Conservation (phyloP, 2,888 invertebrate genomes). For the Cantharis lateralis region DNA sequence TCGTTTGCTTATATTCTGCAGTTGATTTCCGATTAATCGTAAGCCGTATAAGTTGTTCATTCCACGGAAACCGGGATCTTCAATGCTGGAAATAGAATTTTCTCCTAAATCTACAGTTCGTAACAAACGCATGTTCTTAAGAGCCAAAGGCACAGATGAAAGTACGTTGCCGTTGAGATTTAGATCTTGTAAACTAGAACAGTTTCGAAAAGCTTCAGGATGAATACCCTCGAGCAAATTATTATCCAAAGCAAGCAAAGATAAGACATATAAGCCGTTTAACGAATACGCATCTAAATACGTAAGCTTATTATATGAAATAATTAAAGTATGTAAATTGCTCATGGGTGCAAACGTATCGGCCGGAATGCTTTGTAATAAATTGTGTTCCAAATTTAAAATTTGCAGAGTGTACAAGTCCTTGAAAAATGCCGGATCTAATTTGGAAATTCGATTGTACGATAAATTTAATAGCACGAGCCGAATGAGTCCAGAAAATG, state of each 20-base stretch:
- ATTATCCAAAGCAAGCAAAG: conserved; percentile 82
- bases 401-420: conserved; percentile 86
- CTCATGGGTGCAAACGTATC: conserved; percentile 91
- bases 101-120: conserved; percentile 90
- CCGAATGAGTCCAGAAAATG: conserved; percentile 86
- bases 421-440: conserved; percentile 83
- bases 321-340: conserved; percentile 85
- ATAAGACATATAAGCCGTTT: conserved; percentile 86
- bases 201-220: conserved; percentile 87
- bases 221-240: conserved; percentile 84
- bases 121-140: conserved; percentile 83
- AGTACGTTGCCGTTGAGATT: conserved; percentile 88
- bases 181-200: conserved; percentile 87
- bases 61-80: conserved; percentile 81
- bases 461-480: conserved; percentile 86
- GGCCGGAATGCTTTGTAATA: conserved; percentile 80
- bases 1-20: conserved; percentile 79
- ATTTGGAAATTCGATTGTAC: conserved; percentile 78
- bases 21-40: conserved; percentile 86
- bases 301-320: conserved; percentile 84
- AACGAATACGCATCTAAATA: conserved; percentile 84
- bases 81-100: conserved; percentile 82
- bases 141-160: conserved; percentile 77
- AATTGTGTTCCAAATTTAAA: conserved; percentile 83
- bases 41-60: conserved; percentile 86